Conservation (phyloP, 2,113 vertebrate species). For the Xiphophorus couchianus region DNA sequence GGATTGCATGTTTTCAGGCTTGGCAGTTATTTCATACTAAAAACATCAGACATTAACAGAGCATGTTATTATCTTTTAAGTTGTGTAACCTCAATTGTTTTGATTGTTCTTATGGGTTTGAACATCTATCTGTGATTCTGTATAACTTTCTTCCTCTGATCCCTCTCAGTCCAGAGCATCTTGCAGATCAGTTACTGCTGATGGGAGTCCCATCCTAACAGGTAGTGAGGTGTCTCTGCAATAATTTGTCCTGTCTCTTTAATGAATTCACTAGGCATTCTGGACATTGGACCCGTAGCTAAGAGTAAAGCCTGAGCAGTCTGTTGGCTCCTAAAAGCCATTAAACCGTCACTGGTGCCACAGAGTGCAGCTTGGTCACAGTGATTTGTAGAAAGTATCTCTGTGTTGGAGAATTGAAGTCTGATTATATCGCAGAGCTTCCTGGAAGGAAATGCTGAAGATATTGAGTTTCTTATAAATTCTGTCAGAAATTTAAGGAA, state of each 20-base stretch:
- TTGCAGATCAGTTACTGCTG: conserved; percentile 71
- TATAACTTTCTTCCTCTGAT: conserved; percentile 14
- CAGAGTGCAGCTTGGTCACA: conserved; percentile 12
- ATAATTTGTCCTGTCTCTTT: conserved; percentile 69
- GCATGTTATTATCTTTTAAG: no score
- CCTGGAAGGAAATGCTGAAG: no score
- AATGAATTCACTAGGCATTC: conserved; percentile 71
- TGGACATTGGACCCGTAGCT: conserved; percentile 18
- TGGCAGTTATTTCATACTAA: no score
- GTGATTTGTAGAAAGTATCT: conserved; percentile 4
- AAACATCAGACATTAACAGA: no score
- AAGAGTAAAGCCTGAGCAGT: conserved; percentile 34
- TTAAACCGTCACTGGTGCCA: conserved; percentile 61
- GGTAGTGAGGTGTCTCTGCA: conserved; percentile 65
- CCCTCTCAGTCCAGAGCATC: conserved; percentile 32
- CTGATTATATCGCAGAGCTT: no score
- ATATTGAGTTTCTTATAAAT: no score
- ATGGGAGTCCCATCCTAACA: conserved; percentile 67
- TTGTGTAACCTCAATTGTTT: no score
- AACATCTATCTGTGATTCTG: conserved; percentile 18
- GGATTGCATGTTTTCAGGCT: no score
- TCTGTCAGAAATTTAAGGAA: no score
- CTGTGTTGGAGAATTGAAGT: background rate
- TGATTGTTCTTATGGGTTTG: no score
- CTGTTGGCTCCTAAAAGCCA: conserved; percentile 70